A percentile compares a stretch with the other conserved stretches of the same genome.
Conservation (phyloP, 2,888 invertebrate species). For the Timandra comae region DNA sequence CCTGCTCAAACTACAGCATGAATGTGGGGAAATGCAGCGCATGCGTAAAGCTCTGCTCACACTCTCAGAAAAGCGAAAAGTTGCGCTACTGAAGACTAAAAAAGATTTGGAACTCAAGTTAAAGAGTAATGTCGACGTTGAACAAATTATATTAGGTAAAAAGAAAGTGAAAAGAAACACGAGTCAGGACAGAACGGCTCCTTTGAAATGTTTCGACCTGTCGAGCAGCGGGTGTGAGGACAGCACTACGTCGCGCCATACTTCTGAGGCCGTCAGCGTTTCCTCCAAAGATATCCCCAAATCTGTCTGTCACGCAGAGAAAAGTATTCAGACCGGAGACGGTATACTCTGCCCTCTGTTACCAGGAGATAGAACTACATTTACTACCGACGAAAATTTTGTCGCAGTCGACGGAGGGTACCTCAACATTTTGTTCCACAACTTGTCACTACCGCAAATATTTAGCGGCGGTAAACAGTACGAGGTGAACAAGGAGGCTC, state of each 20-base stretch:
- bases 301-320: slow-evolving; percentile 41
- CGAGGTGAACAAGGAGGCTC: slow-evolving; percentile 64
- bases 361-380: slow-evolving; percentile 25
- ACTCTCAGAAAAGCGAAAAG: slow-evolving; percentile 60
- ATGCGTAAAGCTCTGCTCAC: slow-evolving; percentile 64
- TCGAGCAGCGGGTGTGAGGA: slow-evolving; percentile 66
- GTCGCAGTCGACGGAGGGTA: slow-evolving; percentile 63
- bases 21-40: slow-evolving; percentile 81
- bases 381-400: slow-evolving; percentile 48
- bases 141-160: slow-evolving; percentile 54
- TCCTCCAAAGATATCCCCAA: slow-evolving; percentile 17
- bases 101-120: slow-evolving; percentile 62
- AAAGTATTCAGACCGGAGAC: slow-evolving; percentile 57
- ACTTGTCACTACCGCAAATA: slow-evolving; percentile 55
- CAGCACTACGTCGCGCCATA: slow-evolving; percentile 33
- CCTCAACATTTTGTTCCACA: slow-evolving; percentile 61
- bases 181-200: slow-evolving; percentile 43
- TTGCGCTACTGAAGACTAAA: slow-evolving; percentile 63
- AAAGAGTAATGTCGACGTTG: slow-evolving; percentile 51
- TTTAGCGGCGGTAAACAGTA: slow-evolving; percentile 62
- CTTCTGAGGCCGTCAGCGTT: slow-evolving; percentile 18
- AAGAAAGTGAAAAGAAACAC: slow-evolving; percentile 51
- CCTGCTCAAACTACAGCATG: slow-evolving; percentile 79
- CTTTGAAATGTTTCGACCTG: slow-evolving; percentile 64
- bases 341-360: slow-evolving; percentile 22